Base-by-base conservation (phyloP, 2,888 invertebrate species). In the Deilephila porcellus region DNA sequence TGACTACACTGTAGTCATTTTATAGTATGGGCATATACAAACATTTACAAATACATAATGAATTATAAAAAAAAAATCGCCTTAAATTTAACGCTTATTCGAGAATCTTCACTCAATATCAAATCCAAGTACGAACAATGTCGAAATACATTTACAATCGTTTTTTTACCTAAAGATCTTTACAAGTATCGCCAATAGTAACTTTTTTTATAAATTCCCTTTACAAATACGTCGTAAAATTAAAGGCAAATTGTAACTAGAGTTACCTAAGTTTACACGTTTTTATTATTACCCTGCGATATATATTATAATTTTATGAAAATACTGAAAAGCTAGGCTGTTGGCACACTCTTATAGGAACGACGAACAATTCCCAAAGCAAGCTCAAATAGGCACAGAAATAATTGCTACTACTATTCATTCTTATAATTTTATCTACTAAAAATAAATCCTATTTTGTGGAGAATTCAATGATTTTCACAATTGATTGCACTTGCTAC, bases 121-220 rank as follows among this genome's bases (percentile, higher is more conserved):
- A 64, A 59, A 20, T 75, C 72, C 67, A 52, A 67, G 25, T 67
- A 67, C 45, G 45, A 67, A 67, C 67, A 67, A 25, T 25, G 17
- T 52, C 67, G 67, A 67, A 70, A 74, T 75, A 78, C 77, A 76
- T 76, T 75, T 74, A 73, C 73, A 77, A 77, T 67, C 8, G 45
- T 45, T 45, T 14, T 59, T 56, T 67, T 72, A 76, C 67, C 45
- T 64, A 45, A 25, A 60, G 14, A 76, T 74, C 78, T 72, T 70
- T 79, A 80, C 74, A 83, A 79, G 78, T 81, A 82, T 74, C 76
- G 76, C 81, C 80, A 85, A 83, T 77, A 76, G 78, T 79, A 82
- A 79, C 74, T 14, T 62, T 29, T 25, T 32, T 70, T 53, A 37
- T 2, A 73, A 74, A 73, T 20, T 56, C 4, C 60, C 11, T 64